A percentile compares a stretch with the other conserved stretches of the same genome.
These are phyloP conservation scores for Ptyas mucosa DNA, from an alignment of 2,113 vertebrate genomes.

Conservation along the genomic window DNA sequence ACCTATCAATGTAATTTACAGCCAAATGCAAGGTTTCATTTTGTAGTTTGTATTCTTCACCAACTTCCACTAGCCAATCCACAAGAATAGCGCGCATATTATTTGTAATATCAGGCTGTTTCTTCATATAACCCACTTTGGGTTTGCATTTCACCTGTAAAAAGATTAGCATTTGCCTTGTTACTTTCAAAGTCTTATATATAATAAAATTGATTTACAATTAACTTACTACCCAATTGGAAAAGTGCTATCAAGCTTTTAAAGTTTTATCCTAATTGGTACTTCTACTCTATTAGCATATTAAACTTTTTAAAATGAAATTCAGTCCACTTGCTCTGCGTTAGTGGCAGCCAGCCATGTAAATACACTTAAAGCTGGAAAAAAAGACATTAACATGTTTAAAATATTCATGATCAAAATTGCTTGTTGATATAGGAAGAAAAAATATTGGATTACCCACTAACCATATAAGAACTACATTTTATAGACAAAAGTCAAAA, in stretches of 20 bases:
- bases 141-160: slow-evolving; percentile 86
- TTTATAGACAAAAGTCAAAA: not conserved
- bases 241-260: not conserved
- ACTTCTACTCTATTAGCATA: not conserved
- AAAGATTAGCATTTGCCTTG: not conserved
- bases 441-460: not conserved
- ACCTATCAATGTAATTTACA: slow-evolving; percentile 97
- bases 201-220: not conserved
- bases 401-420: not conserved
- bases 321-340: not conserved
- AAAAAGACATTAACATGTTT: not conserved
- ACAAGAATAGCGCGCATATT: slow-evolving; percentile 96
- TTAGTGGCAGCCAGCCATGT: not conserved
- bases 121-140: slow-evolving; percentile 93
- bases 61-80: slow-evolving; percentile 98
- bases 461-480: not conserved
- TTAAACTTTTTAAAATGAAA: not conserved
- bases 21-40: slow-evolving; percentile 95
- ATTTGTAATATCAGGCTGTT: slow-evolving; percentile 95
- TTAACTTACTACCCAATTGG: not conserved
- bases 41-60: slow-evolving; percentile 96
- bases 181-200: not conserved
- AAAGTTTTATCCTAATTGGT: not conserved
- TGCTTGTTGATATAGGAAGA: not conserved
- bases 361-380: not conserved